A percentile compares a stretch with the other conserved stretches of the same genome.
Evolutionary conservation across 2,797 vertebrate genomes (phyloP).

Genomic region (Galaxias olidus): DNA sequence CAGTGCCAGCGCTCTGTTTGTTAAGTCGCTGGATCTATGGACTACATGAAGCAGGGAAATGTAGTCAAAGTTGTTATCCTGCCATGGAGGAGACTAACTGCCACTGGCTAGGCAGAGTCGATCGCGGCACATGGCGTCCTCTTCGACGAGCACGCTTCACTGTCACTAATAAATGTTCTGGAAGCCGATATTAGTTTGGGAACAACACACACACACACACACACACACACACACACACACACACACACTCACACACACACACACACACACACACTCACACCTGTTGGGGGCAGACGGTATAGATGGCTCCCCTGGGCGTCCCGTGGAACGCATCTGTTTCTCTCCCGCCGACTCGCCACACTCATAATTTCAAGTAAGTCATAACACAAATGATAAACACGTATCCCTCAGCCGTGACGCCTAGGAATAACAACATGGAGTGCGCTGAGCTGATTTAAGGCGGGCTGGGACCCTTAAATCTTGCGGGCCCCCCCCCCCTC

Average conservation of each 20-base stretch:
- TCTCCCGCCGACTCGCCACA: slow-evolving; percentile 69
- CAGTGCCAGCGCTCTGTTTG: too few relatives aligned
- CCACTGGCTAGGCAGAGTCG: too few relatives aligned
- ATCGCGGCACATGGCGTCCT: too few relatives aligned
- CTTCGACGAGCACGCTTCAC: too few relatives aligned
- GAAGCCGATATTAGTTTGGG: slow-evolving; percentile 57
- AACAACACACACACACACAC: slow-evolving; percentile 23
- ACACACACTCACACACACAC: slow-evolving; percentile 11
- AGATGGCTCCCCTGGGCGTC: slow-evolving; percentile 72
- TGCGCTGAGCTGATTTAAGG: slow-evolving; percentile 73
- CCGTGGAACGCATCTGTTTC: slow-evolving; percentile 75
- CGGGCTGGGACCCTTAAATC: slow-evolving; percentile 71
- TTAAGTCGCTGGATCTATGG: too few relatives aligned
- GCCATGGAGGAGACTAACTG: too few relatives aligned
- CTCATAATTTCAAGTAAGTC: slow-evolving; percentile 79
- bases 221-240: slow-evolving; percentile 25
- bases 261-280: not conserved
- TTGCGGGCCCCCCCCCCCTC: slow-evolving; percentile 50
- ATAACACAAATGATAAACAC: slow-evolving; percentile 83
- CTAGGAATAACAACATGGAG: slow-evolving; percentile 76
- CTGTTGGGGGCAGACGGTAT: slow-evolving; percentile 59
- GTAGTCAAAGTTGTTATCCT: too few relatives aligned
- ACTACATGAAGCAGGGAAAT: too few relatives aligned
- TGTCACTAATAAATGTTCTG: slow-evolving; percentile 54
- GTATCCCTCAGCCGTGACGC: slow-evolving; percentile 75